phyloP scores from a whole-genome alignment of 1,140 invertebrate genomes.

The Hyphantria cunea region DNA sequence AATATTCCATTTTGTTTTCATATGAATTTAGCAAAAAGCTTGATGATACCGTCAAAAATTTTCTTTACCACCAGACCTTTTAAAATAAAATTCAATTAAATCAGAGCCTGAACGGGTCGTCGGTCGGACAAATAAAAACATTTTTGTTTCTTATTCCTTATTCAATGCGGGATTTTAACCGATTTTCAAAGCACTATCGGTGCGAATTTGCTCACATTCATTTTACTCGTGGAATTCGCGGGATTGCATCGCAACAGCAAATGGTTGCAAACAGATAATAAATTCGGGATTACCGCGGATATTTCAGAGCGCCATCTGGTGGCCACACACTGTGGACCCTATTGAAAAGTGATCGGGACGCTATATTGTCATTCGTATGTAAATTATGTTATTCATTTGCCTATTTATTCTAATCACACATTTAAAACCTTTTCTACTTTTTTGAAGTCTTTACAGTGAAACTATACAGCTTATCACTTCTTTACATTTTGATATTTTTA shows the following conservation, averaged over 20 bases:
- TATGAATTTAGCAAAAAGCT: no score
- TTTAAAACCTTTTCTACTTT: slow-evolving; percentile 16
- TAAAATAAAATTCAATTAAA: no score
- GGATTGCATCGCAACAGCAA: slow-evolving; percentile 51
- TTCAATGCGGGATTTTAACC: slow-evolving; percentile 30
- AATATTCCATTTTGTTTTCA: no score
- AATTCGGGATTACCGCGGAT: slow-evolving; percentile 63
- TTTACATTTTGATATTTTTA: no score
- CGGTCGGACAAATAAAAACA: no score
- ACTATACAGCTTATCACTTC: no score
- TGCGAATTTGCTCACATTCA: slow-evolving; percentile 52
- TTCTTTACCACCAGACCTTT: no score
- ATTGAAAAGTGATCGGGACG: slow-evolving; percentile 48
- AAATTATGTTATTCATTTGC: slow-evolving; percentile 35
- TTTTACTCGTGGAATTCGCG: slow-evolving; percentile 42
- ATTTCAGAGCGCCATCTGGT: slow-evolving; percentile 59
- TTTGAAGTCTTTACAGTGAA: slow-evolving; percentile 15
- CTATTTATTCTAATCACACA: slow-evolving; percentile 21
- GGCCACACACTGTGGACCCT: slow-evolving; percentile 33
- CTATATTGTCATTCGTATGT: slow-evolving; percentile 32
- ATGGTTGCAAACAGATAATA: slow-evolving; percentile 67
- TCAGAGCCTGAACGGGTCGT: no score
- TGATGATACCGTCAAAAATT: no score
- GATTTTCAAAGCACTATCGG: slow-evolving; percentile 40
- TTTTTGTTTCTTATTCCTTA: slow-evolving; percentile 6